Conservation (phyloP, 2,113 vertebrate genomes). For the Ardeotis arabs region DNA sequence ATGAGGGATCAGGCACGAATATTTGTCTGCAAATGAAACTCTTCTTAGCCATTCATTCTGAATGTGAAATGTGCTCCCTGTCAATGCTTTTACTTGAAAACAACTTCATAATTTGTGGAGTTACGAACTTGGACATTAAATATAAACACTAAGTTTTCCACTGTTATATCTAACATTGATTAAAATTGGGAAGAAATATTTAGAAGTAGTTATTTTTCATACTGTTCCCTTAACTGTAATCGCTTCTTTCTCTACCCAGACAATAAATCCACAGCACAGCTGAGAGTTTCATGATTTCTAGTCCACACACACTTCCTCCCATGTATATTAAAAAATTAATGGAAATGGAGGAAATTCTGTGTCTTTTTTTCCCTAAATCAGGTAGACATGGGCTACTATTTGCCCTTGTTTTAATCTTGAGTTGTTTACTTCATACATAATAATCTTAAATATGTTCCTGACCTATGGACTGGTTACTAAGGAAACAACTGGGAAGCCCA, state of each 20-base stretch:
- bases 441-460: not conserved
- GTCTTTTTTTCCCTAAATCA: not conserved
- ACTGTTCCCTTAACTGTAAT: not conserved
- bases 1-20: not conserved
- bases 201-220: not conserved
- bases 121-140: not conserved
- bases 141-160: not conserved
- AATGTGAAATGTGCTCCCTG: not conserved
- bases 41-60: not conserved
- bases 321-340: not conserved
- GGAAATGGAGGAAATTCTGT: not conserved
- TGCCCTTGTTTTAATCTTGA: not conserved
- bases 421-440: not conserved
- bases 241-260: not conserved
- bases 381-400: not conserved
- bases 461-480: not conserved
- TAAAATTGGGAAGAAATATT: not conserved
- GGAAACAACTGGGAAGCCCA: not conserved
- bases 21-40: not conserved
- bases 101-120: not conserved
- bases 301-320: not conserved
- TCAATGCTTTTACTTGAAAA: not conserved
- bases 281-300: not conserved
- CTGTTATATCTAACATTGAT: not conserved
- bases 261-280: not conserved